phyloP scores from a whole-genome alignment of 2,797 vertebrate genomes.

The Parauchenoglanis punctatus region DNA sequence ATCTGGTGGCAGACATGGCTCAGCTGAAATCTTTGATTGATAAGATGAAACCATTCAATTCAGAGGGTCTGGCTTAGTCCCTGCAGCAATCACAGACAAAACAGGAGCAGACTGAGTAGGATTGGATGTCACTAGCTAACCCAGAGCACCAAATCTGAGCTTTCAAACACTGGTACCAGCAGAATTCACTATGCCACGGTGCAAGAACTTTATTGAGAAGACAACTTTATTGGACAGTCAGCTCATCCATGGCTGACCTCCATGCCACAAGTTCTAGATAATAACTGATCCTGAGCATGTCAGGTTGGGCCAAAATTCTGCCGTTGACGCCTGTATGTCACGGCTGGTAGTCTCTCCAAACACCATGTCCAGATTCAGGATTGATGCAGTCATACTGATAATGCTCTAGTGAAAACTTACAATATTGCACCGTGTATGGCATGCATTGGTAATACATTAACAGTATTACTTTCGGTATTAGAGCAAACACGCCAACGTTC shows the following conservation, averaged over 20 bases:
- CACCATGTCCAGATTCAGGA: not conserved
- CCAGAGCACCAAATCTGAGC: not conserved
- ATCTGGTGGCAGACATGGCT: conserved; percentile 3
- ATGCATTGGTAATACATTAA: not conserved
- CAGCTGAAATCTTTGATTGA: not conserved
- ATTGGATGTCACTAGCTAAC: not conserved
- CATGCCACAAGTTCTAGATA: not conserved
- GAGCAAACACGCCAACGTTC: not conserved
- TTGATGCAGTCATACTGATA: not conserved
- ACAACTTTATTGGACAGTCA: not conserved
- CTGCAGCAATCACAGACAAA: not conserved
- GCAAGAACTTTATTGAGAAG: not conserved
- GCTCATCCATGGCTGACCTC: conserved; percentile 6
- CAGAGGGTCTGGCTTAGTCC: not conserved
- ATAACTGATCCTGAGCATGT: conserved; percentile 8
- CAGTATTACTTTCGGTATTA: not conserved
- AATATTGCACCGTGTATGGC: not conserved
- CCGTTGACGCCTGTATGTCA: not conserved
- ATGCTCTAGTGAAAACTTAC: not conserved
- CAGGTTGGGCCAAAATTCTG: not conserved
- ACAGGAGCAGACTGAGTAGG: not conserved
- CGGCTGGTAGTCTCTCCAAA: not conserved
- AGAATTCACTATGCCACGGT: not conserved
- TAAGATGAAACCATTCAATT: not conserved
- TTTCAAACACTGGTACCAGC: not conserved